A percentile compares a stretch with the other conserved stretches of the same genome.
Conservation (phyloP, 2,113 vertebrate species). For the Pterocles gutturalis region DNA sequence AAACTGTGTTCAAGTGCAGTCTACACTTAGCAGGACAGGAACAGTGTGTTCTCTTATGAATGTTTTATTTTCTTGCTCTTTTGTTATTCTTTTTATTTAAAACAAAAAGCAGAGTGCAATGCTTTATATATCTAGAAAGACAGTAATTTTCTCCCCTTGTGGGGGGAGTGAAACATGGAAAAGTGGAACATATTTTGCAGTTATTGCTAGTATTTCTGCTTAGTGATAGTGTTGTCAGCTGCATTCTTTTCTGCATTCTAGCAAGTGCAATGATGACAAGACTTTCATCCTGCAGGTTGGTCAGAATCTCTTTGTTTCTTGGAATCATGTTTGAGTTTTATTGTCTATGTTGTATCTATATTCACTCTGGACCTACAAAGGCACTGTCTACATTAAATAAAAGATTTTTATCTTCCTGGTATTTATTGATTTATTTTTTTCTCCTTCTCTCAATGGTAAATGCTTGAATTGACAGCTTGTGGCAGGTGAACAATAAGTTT, state of each 20-base stretch:
- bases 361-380: neutral
- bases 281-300: neutral
- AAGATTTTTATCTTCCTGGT: neutral
- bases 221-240: neutral
- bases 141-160: neutral
- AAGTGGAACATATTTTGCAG: neutral
- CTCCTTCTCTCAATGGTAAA: neutral
- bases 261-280: neutral
- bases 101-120: neutral
- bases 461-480: neutral
- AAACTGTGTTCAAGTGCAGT: neutral
- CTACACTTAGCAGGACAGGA: neutral
- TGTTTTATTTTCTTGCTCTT: neutral
- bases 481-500: neutral
- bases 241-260: neutral
- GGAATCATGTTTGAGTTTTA: neutral
- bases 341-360: neutral
- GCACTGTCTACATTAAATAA: neutral
- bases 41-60: neutral
- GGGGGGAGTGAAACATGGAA: neutral
- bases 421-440: neutral
- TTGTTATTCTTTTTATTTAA: neutral
- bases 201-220: neutral
- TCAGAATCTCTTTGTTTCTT: neutral
- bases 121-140: neutral